These are phyloP conservation scores for Muricea muricata DNA, from an alignment of 92 coral and sea anemone genomes.

Conservation along the genomic window DNA sequence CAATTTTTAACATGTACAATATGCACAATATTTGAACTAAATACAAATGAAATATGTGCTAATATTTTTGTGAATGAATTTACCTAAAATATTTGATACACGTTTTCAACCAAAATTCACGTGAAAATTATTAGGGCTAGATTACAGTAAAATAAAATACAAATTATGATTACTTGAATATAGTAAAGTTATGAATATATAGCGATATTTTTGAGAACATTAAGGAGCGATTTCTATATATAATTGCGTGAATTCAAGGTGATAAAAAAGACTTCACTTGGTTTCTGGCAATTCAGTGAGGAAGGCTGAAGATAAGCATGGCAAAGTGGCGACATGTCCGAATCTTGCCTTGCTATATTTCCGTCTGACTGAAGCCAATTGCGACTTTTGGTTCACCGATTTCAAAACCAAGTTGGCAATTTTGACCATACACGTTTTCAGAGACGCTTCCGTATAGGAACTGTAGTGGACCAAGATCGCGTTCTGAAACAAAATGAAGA, in stretches of 20 bases:
- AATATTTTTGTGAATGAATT: too few species aligned
- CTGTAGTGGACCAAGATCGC: conserved; percentile 82
- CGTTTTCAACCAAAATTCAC: too few species aligned
- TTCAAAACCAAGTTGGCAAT: conserved; percentile 65
- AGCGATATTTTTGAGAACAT: too few species aligned
- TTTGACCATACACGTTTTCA: conserved; percentile 76
- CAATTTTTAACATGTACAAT: too few species aligned
- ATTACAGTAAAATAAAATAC: too few species aligned
- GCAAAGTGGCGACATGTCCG: conserved; percentile 58
- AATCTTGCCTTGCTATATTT: conserved; percentile 81
- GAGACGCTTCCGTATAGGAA: conserved; percentile 66
- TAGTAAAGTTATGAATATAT: too few species aligned
- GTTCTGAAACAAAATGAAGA: background rate
- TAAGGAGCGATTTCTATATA: too few species aligned
- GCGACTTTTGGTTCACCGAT: conserved; percentile 35
- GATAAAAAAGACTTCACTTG: background rate
- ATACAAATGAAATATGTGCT: too few species aligned
- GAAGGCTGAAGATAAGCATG: conserved; percentile 60
- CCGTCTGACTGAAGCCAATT: conserved; percentile 72
- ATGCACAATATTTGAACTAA: too few species aligned
- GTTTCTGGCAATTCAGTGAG: conserved; percentile 29
- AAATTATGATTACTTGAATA: too few species aligned
- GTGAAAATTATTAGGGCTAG: too few species aligned
- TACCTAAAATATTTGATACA: too few species aligned
- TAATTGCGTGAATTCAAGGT: conserved; percentile 2